Percentiles rank a stretch among this genome's conserved stretches.
Evolutionary conservation across 2,113 vertebrate genomes (phyloP).

Genomic region (Myotis davidii): DNA sequence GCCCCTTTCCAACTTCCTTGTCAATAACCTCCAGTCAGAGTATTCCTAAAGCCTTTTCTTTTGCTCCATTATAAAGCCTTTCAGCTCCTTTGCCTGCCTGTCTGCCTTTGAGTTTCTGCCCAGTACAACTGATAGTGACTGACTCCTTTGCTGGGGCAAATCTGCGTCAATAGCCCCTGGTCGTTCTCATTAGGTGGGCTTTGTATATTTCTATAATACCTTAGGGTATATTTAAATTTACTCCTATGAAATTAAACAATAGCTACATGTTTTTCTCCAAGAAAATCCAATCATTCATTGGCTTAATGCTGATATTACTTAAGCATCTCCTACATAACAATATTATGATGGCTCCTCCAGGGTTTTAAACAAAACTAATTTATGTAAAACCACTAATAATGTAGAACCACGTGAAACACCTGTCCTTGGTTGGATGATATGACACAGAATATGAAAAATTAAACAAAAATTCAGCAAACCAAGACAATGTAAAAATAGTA

Average conservation of each 20-base stretch:
- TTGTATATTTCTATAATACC: not conserved
- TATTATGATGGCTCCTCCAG: not conserved
- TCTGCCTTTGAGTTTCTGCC: not conserved
- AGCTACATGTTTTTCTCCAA: not conserved
- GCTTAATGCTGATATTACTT: not conserved
- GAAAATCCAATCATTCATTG: not conserved
- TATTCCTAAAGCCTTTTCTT: not conserved
- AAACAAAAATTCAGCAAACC: not conserved
- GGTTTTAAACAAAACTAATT: not conserved
- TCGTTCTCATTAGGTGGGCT: not conserved
- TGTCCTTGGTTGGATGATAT: not conserved
- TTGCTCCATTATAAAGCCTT: not conserved
- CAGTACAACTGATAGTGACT: not conserved
- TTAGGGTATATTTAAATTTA: slow-evolving; percentile 2
- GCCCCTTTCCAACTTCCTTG: not conserved
- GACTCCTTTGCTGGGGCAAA: not conserved
- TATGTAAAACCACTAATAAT: not conserved
- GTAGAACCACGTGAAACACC: not conserved
- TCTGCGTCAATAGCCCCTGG: not conserved
- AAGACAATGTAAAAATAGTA: not conserved
- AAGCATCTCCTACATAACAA: not conserved
- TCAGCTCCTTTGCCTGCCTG: not conserved
- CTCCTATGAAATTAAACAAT: not conserved
- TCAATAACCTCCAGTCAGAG: not conserved
- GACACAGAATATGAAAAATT: not conserved